phyloP scores from a whole-genome alignment of 2,113 vertebrate species.

The Aptenodytes patagonicus region DNA sequence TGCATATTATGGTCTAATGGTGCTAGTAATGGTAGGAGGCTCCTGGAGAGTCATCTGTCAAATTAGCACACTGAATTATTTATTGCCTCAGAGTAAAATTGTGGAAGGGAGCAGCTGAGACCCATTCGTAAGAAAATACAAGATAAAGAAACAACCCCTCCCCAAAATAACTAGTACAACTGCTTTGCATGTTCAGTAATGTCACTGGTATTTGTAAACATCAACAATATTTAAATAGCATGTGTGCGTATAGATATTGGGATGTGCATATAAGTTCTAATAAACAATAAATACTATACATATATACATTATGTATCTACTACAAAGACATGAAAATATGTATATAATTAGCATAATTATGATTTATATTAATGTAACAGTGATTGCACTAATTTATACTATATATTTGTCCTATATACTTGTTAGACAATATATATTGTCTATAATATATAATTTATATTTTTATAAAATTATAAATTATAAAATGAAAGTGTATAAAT shows the following conservation, averaged over 20 bases:
- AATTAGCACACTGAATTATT: constrained; percentile 88
- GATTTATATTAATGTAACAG: not conserved
- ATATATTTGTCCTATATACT: not conserved
- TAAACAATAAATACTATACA: not conserved
- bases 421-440: no score
- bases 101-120: constrained; percentile 81
- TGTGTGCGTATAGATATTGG: not conserved
- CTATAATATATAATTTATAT: not conserved
- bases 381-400: not conserved
- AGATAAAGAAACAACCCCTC: constrained; percentile 3
- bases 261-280: not conserved
- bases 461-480: not conserved
- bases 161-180: constrained; percentile 4
- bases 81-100: constrained; percentile 81
- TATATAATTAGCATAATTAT: not conserved
- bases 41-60: constrained; percentile 86
- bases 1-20: constrained; percentile 83
- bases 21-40: constrained; percentile 80
- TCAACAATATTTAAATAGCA: not conserved
- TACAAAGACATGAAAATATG: not conserved
- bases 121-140: constrained; percentile 67
- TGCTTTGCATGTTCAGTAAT: not conserved
- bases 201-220: not conserved
- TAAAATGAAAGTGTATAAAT: not conserved
- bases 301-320: not conserved